Conservation (phyloP, 2,888 invertebrate species). For the Phania funesta region DNA sequence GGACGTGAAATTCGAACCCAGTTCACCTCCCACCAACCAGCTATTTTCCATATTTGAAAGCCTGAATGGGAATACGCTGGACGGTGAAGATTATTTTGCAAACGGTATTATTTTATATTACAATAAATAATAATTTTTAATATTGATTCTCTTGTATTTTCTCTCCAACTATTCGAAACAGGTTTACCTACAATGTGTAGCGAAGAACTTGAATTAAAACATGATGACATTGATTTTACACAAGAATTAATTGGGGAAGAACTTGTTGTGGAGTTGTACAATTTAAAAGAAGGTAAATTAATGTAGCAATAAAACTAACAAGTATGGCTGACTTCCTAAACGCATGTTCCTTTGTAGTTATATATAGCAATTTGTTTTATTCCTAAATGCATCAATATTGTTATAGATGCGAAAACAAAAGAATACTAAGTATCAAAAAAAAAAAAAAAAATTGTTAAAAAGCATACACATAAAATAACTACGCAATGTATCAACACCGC, state of each 20-base stretch:
- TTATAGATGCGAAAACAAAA: too few relatives aligned
- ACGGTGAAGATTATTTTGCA: conserved; percentile 77
- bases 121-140: not conserved
- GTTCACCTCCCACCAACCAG: conserved; percentile 77
- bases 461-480: too few relatives aligned
- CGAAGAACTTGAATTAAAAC: conserved; percentile 71
- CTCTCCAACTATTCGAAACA: conserved; percentile 45
- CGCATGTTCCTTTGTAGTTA: too few relatives aligned
- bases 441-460: too few relatives aligned
- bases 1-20: conserved; percentile 79
- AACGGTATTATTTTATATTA: conserved; percentile 71
- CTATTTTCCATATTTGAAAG: conserved; percentile 76
- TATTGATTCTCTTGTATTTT: not conserved
- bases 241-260: conserved; percentile 73
- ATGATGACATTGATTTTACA: conserved; percentile 67
- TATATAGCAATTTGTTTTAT: too few relatives aligned
- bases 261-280: conserved; percentile 74
- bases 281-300: conserved; percentile 76
- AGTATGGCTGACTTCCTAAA: too few relatives aligned
- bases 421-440: too few relatives aligned
- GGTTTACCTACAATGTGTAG: conserved; percentile 72
- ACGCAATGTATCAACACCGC: too few relatives aligned
- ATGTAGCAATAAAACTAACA: not conserved
- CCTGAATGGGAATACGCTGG: conserved; percentile 70
- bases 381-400: too few relatives aligned